Evolutionary conservation across 92 coral and sea anemone genomes (phyloP).

Genomic region (Porites divaricata): DNA sequence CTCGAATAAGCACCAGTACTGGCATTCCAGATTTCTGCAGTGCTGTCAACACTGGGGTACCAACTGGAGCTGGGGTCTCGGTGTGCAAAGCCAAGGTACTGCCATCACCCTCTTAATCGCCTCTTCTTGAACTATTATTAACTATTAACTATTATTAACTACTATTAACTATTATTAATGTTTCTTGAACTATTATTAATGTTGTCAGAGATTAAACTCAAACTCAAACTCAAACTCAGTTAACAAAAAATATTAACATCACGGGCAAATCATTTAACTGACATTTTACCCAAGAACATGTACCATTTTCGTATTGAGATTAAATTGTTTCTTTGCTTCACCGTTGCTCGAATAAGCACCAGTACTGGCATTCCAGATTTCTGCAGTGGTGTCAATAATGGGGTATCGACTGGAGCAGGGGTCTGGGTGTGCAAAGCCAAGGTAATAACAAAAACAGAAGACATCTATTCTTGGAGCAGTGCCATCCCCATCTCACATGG

Average conservation of each 20-base stretch:
- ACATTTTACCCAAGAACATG: no score
- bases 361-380: conserved; percentile 84
- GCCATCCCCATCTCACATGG: conserved; percentile 77
- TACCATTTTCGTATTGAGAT: no score
- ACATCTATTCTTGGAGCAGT: conserved; percentile 59
- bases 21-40: conserved; percentile 81
- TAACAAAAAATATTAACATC: no score
- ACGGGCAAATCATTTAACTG: no score
- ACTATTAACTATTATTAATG: no score
- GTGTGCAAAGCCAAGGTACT: conserved; percentile 66
- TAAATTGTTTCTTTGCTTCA: background rate
- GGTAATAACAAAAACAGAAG: conserved; percentile 44
- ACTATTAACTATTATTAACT: no score
- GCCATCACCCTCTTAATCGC: no score
- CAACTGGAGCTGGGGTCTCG: conserved; percentile 79
- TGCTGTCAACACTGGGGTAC: conserved; percentile 75
- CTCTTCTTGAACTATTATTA: no score
- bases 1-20: conserved; percentile 85
- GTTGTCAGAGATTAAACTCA: no score
- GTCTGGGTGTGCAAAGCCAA: conserved; percentile 70
- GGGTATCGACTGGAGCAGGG: conserved; percentile 73
- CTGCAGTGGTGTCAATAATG: conserved; percentile 80
- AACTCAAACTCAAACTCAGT: no score
- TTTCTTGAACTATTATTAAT: no score
- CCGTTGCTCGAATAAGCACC: conserved; percentile 87